Percentiles rank a stretch among this genome's conserved stretches.
Conservation (phyloP, 2,797 vertebrate species). For the Pangasius krempfi region DNA sequence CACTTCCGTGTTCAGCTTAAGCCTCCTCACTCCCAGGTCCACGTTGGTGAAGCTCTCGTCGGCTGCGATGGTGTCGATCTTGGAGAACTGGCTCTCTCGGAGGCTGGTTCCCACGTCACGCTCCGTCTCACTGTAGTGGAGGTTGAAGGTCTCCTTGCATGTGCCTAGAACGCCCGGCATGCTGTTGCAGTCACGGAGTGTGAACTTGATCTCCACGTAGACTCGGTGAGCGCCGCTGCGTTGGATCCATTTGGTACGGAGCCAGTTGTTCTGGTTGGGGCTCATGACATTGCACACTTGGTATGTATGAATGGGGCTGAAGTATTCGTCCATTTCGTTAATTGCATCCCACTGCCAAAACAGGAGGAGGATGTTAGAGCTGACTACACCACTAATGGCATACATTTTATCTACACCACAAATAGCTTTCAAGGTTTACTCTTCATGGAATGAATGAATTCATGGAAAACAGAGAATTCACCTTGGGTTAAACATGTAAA, state of each 20-base stretch:
- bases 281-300: slow-evolving; percentile 98
- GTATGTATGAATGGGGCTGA: slow-evolving; percentile 95
- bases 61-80: slow-evolving; percentile 95
- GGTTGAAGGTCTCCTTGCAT: slow-evolving; percentile 98
- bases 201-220: slow-evolving; percentile 96
- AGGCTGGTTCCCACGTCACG: slow-evolving; percentile 84
- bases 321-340: slow-evolving; percentile 98
- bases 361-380: background rate
- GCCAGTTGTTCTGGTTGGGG: slow-evolving; percentile 98
- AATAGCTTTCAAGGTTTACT: background rate
- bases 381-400: background rate
- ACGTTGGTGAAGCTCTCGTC: slow-evolving; percentile 96
- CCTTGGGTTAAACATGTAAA: background rate
- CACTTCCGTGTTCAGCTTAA: slow-evolving; percentile 94
- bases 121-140: slow-evolving; percentile 94
- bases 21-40: slow-evolving; percentile 90
- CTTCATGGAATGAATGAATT: too few species aligned
- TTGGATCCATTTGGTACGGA: slow-evolving; percentile 89
- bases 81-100: slow-evolving; percentile 90
- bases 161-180: slow-evolving; percentile 95
- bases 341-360: slow-evolving; percentile 92
- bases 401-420: background rate
- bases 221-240: slow-evolving; percentile 87
- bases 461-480: background rate
- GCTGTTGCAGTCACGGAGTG: slow-evolving; percentile 94